Base-by-base conservation (phyloP, 2,888 invertebrate species). In the Crepidodera aurea region DNA sequence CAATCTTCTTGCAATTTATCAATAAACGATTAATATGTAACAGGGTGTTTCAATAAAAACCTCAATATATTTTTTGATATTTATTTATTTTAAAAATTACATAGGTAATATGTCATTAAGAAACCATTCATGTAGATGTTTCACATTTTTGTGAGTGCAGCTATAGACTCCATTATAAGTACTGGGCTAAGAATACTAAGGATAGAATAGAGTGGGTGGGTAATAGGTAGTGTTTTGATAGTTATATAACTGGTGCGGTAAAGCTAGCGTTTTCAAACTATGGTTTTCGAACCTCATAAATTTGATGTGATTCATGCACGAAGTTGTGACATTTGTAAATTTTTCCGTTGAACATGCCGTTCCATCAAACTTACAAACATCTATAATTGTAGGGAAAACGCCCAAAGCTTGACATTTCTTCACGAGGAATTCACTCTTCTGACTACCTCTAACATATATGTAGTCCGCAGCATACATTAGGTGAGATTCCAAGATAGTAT, bases 381-480 rank as follows among this genome's bases (percentile, higher is more conserved):
- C 50, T 8, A 50, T 29, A 16, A 50, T 50, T 3, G 4, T 2
- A 3, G 12, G 10, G 15, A 29, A 50, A 50, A 29, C 15, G n/a
- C 29, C 29, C 5, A 27, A 32, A 16, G 15, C 15, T 1, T 19
- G 10, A 50, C 50, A 50, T 29, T 50, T 29, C 15, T 29, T 15
- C 16, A 6, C 10, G 16, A 50, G 15, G 29, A 22, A 50, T 1
- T 50, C 50, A 10, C 10, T 8, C 13, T 50, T 50, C 15, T 50
- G 50, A 8, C 15, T n/a, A 5, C 50, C 32, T 29, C 32, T n/a
- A 13, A 50, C 29, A 29, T 50, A 50, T 29, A 50, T 50, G 4
- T 12, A 12, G 16, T 42, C 42, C 1, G 42, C 42, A 42, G 15
- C 16, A 42, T 42, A 19, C 3, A 42, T 10, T 6, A 42, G 18